A percentile compares a stretch with the other conserved stretches of the same genome.
Conservation (phyloP, 2,888 invertebrate genomes). For the Hydraecia micacea region DNA sequence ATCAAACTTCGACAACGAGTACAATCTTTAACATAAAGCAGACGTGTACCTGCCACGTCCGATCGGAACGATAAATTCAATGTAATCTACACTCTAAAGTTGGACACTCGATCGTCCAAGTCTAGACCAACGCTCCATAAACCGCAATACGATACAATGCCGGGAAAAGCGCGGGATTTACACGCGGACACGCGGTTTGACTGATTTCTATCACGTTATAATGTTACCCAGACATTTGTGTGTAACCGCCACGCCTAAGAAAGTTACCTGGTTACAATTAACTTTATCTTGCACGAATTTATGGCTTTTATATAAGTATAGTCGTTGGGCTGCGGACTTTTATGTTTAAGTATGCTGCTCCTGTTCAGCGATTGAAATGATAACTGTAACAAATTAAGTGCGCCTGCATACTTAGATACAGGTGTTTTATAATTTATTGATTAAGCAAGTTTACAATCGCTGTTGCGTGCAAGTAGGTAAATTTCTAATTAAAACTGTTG, state of each 20-base stretch:
- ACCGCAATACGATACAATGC: conserved; percentile 82
- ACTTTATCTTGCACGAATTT: conserved; percentile 54
- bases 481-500: background rate
- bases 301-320: conserved; percentile 54
- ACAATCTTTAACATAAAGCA: conserved; percentile 41
- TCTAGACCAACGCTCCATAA: conserved; percentile 76
- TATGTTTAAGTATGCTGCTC: conserved; percentile 30
- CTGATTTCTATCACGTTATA: conserved; percentile 71
- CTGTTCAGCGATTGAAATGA: conserved; percentile 44
- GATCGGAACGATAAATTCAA: conserved; percentile 72
- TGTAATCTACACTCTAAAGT: conserved; percentile 79
- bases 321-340: conserved; percentile 36
- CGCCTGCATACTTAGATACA: conserved; percentile 24
- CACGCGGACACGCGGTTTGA: conserved; percentile 72
- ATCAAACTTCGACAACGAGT: conserved; percentile 10
- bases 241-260: conserved; percentile 32
- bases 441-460: conserved; percentile 1
- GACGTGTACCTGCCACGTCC: conserved; percentile 34
- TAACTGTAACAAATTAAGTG: conserved; percentile 41
- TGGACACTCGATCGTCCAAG: conserved; percentile 79
- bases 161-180: conserved; percentile 73
- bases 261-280: conserved; percentile 51
- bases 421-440: conserved; percentile 37
- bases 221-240: conserved; percentile 40
- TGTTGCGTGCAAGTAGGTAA: background rate